Evolutionary conservation across 92 coral and sea anemone genomes (phyloP).

Genomic region (Paragorgia papillata): DNA sequence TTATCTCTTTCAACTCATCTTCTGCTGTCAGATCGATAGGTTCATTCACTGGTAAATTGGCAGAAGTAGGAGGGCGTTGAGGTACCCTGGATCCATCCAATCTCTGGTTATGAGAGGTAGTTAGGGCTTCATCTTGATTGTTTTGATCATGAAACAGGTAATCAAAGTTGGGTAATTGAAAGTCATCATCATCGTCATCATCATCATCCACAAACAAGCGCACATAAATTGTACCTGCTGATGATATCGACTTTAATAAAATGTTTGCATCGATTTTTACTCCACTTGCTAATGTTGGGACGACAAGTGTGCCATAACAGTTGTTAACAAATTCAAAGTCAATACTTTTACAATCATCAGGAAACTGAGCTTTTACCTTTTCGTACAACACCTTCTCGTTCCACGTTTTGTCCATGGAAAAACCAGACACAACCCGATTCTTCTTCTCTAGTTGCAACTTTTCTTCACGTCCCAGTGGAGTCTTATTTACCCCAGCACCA

Average conservation of each 20-base stretch:
- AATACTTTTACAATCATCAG: constrained; percentile 59
- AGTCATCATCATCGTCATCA: too few species aligned
- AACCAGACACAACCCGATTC: too few species aligned
- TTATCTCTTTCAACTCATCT: constrained; percentile 33
- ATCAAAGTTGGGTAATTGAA: too few species aligned
- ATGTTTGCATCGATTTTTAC: constrained; percentile 60
- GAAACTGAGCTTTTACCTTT: constrained; percentile 65
- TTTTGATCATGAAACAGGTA: too few species aligned
- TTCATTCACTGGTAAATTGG: constrained; percentile 16
- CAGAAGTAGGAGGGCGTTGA: constrained; percentile 18
- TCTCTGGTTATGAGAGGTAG: too few species aligned
- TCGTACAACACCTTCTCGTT: too few species aligned
- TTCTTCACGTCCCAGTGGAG: too few species aligned
- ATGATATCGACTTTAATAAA: constrained; percentile 44
- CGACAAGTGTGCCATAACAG: constrained; percentile 52
- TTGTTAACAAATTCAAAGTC: constrained; percentile 68
- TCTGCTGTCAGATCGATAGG: constrained; percentile 30
- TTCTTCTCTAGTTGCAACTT: too few species aligned
- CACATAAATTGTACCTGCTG: constrained; percentile 44
- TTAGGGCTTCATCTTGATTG: too few species aligned
- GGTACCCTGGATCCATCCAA: too few species aligned
- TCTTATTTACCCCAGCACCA: too few species aligned
- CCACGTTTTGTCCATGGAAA: too few species aligned
- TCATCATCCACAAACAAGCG: constrained; percentile 41
- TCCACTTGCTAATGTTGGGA: constrained; percentile 54